phyloP scores from a whole-genome alignment of 1,140 invertebrate genomes.

The Lucilia sericata region DNA sequence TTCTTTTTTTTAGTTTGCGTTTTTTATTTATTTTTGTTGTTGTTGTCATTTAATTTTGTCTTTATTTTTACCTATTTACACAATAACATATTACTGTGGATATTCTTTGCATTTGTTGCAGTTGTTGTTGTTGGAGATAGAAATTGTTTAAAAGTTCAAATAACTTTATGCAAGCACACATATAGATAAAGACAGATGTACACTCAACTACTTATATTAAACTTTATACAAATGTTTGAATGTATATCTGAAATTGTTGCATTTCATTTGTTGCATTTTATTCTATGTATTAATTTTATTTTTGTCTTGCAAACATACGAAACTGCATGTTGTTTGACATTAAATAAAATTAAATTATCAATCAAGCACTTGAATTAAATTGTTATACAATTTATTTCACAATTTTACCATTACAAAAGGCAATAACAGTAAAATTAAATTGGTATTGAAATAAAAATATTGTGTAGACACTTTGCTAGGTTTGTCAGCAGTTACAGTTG shows the following conservation, averaged over 20 bases:
- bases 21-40: not conserved
- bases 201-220: too few species aligned
- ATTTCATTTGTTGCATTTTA: too few species aligned
- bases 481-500: too few species aligned
- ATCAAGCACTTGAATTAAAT: too few species aligned
- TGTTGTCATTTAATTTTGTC: not conserved
- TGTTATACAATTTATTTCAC: not conserved
- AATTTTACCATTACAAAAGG: not conserved
- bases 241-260: too few species aligned
- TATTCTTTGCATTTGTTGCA: not conserved
- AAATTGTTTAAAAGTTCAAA: slow-evolving; percentile 40
- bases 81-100: slow-evolving; percentile 34
- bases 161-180: slow-evolving; percentile 29
- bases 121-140: not conserved
- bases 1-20: not conserved
- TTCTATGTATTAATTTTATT: too few species aligned
- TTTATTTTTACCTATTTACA: slow-evolving; percentile 40
- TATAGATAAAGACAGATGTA: not conserved
- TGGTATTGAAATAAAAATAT: not conserved
- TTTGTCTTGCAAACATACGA: too few species aligned
- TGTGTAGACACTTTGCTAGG: too few species aligned
- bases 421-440: not conserved
- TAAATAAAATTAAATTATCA: too few species aligned
- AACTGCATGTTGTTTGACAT: too few species aligned
- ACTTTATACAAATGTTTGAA: too few species aligned